Evolutionary conservation across 1,140 invertebrate genomes (phyloP), one percentile per base, ranked within the genome.

Genomic region (Calliopsis andreniformis): DNA sequence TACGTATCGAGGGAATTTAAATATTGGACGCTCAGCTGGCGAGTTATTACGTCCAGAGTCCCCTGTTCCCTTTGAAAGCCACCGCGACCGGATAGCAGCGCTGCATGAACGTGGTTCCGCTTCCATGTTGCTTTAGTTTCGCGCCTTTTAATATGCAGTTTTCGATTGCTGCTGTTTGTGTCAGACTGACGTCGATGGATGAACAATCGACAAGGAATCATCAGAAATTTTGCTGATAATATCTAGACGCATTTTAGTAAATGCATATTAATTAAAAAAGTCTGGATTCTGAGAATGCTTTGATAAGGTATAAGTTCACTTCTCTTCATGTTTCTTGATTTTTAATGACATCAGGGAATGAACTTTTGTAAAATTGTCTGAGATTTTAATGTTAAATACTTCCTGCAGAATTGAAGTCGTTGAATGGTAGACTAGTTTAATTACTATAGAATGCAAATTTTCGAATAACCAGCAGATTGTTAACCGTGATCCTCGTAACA

Each of bases 31-130:
- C 39, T 35, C 20, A n/a, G 14, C 3, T 39, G 43, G 53, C 73
- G 80, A 77, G 80, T 82, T 82, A 82, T 82, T 82, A 72, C 80
- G 72, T 76, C 32, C 70, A 68, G 39, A 49, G 43, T n/a, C 12
- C 25, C 43, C 47, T 28, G 53, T 81, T 51, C 70, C 68, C 66
- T 80, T 64, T 69, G 14, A 20, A 20, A 58, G 49, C 25, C 42
- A 18, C n/a, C 39, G 28, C 28, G 35, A 18, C 35, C 39, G 20
- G 30, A 53, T 23, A 28, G 28, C 7, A 23, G 47, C 35, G 35
- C 47, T 49, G 47, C 32, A 18, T 8, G 45, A 10, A 18, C 20
- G 20, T 47, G 25, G 16, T 10, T 16, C n/a, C 1, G 25, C 30
- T 14, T 3, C 30, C 12, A 8, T 18, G 1, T 0, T 7, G 4